These are phyloP conservation scores for Channa argus DNA, from an alignment of 2,113 vertebrate species.

Conservation along the genomic window DNA sequence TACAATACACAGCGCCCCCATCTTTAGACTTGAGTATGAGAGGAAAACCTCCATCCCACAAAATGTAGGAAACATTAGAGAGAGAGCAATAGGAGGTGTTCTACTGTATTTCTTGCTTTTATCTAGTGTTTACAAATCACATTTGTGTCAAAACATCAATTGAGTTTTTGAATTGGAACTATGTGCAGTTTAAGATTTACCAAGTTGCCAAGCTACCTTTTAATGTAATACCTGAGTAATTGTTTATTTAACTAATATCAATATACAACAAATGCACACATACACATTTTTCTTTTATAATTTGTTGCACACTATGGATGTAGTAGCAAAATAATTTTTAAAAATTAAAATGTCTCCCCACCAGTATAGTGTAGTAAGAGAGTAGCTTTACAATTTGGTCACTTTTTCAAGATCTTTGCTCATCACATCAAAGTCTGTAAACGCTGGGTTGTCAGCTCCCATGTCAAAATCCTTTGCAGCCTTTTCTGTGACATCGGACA, in stretches of 20 bases:
- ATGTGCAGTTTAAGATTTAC: background rate
- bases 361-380: background rate
- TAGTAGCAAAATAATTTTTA: background rate
- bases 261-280: too few species aligned
- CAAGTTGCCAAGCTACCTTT: background rate
- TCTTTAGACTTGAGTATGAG: too few species aligned
- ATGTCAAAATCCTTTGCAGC: slow-evolving; percentile 34
- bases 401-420: slow-evolving; percentile 56
- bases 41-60: too few species aligned
- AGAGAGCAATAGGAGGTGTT: too few species aligned
- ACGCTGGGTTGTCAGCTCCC: slow-evolving; percentile 60
- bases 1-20: too few species aligned
- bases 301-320: background rate
- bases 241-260: too few species aligned
- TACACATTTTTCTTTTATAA: background rate
- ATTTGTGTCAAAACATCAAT: too few species aligned
- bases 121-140: too few species aligned
- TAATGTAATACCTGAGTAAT: background rate
- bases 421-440: slow-evolving; percentile 48
- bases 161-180: background rate
- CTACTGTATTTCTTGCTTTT: too few species aligned
- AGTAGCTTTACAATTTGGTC: slow-evolving; percentile 70
- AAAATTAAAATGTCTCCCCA: background rate
- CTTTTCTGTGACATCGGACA: slow-evolving; percentile 56
- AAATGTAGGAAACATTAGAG: too few species aligned